A percentile compares a stretch with the other conserved stretches of the same genome.
These are phyloP conservation scores for Grapholita molesta DNA, from an alignment of 1,140 invertebrate species.

Conservation along the genomic window DNA sequence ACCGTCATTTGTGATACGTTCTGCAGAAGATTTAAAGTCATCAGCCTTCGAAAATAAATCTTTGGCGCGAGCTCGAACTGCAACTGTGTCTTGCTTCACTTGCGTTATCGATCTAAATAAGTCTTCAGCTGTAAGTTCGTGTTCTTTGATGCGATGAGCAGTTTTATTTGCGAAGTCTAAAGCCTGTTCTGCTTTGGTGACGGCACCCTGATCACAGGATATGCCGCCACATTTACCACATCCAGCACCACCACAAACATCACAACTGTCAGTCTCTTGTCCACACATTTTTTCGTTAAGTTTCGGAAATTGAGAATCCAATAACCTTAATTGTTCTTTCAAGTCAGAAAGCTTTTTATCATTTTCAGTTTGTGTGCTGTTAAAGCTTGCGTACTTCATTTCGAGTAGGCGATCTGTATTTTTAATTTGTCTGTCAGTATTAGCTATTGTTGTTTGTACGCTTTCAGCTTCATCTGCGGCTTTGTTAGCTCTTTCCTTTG, in stretches of 20 bases:
- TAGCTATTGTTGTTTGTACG: conserved; percentile 80
- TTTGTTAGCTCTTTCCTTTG: conserved; percentile 85
- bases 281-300: conserved; percentile 96
- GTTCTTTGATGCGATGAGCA: conserved; percentile 86
- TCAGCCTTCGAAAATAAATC: conserved; percentile 71
- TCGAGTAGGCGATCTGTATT: conserved; percentile 89
- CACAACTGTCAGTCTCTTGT: conserved; percentile 90
- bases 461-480: conserved; percentile 83
- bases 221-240: conserved; percentile 94
- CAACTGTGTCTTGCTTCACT: conserved; percentile 78
- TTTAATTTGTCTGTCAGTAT: conserved; percentile 90
- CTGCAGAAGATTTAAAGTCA: conserved; percentile 72
- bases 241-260: conserved; percentile 96
- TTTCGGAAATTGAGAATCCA: conserved; percentile 87
- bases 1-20: conserved; percentile 76
- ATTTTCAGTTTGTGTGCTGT: conserved; percentile 84
- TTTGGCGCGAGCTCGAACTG: conserved; percentile 75
- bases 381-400: conserved; percentile 83
- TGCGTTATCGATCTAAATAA: conserved; percentile 77
- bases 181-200: conserved; percentile 91
- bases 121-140: conserved; percentile 87
- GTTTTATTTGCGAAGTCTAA: conserved; percentile 91
- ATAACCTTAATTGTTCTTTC: conserved; percentile 81
- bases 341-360: conserved; percentile 80
- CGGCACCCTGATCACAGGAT: conserved; percentile 93